phyloP scores from a whole-genome alignment of 2,888 invertebrate species.

The Thumatha senex region DNA sequence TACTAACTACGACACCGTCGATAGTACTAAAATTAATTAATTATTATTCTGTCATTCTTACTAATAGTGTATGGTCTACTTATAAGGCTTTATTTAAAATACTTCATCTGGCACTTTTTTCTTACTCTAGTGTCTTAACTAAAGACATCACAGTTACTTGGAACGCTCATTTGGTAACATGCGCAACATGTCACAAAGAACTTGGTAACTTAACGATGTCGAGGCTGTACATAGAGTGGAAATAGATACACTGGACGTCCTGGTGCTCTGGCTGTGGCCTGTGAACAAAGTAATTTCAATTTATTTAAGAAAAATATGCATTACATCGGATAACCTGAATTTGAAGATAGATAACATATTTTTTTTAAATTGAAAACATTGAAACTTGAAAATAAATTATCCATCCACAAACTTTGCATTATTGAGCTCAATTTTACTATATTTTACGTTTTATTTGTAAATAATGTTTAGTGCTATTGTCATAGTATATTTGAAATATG shows the following conservation, averaged over 20 bases:
- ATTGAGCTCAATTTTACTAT: too few relatives aligned
- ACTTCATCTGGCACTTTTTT: slow-evolving; percentile 72
- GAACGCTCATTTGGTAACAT: slow-evolving; percentile 27
- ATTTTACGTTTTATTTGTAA: too few relatives aligned
- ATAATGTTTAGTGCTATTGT: too few relatives aligned
- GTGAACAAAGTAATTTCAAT: slow-evolving; percentile 24
- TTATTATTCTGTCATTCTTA: background rate
- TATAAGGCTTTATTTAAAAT: slow-evolving; percentile 24
- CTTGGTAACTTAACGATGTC: slow-evolving; percentile 53
- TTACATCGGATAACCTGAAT: too few relatives aligned
- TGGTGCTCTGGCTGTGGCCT: slow-evolving; percentile 57
- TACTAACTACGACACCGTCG: too few relatives aligned
- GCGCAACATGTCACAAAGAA: slow-evolving; percentile 28
- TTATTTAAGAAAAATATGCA: too few relatives aligned
- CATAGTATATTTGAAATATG: too few relatives aligned
- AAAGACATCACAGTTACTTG: slow-evolving; percentile 60
- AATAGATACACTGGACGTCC: slow-evolving; percentile 55
- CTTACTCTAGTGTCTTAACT: slow-evolving; percentile 56
- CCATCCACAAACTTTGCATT: too few relatives aligned
- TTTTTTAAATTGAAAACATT: too few relatives aligned
- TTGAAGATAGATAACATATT: too few relatives aligned
- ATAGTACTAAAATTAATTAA: too few relatives aligned
- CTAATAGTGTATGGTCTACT: slow-evolving; percentile 1
- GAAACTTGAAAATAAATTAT: too few relatives aligned
- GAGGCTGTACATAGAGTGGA: slow-evolving; percentile 64